phyloP scores from a whole-genome alignment of 2,797 vertebrate genomes.

The Loris lydekkerianus region DNA sequence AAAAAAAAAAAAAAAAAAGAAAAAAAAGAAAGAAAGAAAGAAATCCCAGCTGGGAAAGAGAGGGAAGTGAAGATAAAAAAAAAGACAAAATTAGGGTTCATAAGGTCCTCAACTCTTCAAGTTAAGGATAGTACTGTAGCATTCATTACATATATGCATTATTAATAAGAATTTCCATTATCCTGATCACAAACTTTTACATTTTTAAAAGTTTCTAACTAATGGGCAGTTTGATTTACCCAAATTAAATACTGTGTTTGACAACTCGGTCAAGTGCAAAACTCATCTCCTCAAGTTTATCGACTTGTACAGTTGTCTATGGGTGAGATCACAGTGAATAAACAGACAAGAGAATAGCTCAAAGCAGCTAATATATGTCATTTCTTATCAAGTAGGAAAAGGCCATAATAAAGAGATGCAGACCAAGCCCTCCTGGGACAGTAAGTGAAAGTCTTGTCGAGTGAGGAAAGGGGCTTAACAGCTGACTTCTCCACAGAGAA shows the following conservation, averaged over 20 bases:
- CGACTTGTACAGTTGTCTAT: neutral
- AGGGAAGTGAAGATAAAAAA: neutral
- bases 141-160: neutral
- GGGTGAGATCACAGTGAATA: neutral
- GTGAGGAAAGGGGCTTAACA: neutral
- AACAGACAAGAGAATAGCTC: neutral
- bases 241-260: neutral
- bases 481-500: neutral
- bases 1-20: too few relatives aligned
- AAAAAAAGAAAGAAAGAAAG: too few relatives aligned
- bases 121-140: neutral
- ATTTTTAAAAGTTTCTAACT: neutral
- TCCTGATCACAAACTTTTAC: neutral
- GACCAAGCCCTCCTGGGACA: neutral
- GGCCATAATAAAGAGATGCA: neutral
- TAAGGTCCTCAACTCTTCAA: neutral
- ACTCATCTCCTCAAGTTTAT: conserved; percentile 13
- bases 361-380: neutral
- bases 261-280: neutral
- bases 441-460: neutral
- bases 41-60: neutral
- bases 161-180: neutral
- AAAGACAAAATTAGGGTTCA: neutral
- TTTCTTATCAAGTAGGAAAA: neutral
- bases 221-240: neutral